Evolutionary conservation across 2,797 vertebrate genomes (phyloP).

Genomic region (Decapterus maruadsi): DNA sequence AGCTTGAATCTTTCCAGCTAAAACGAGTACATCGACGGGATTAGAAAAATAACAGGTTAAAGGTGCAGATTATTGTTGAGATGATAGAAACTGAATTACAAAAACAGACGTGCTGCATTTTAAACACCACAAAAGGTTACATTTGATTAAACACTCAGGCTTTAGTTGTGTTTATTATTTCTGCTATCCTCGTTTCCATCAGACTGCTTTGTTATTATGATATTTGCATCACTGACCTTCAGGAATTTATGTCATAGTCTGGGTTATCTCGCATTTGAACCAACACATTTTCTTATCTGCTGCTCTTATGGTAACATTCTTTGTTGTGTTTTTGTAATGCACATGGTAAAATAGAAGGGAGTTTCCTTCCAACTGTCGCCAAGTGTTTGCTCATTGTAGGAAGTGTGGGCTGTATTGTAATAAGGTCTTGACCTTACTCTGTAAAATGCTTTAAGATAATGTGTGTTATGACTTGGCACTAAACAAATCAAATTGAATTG

Average conservation of each 20-base stretch:
- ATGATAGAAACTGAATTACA: background rate
- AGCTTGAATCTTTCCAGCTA: slow-evolving; percentile 11
- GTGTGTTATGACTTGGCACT: too few relatives aligned
- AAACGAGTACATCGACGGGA: slow-evolving; percentile 18
- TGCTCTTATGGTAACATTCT: background rate
- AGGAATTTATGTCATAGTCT: background rate
- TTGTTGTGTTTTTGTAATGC: background rate
- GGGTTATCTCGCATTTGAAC: background rate
- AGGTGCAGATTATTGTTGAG: slow-evolving; percentile 3
- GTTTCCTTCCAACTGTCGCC: too few relatives aligned
- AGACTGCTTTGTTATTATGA: background rate
- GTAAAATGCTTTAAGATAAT: too few relatives aligned
- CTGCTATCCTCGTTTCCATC: background rate
- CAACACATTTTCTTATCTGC: background rate
- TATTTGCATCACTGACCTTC: background rate
- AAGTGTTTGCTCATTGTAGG: too few relatives aligned
- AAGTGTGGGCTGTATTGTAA: too few relatives aligned
- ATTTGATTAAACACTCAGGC: background rate
- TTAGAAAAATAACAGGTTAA: background rate
- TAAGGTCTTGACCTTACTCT: too few relatives aligned
- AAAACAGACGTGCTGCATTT: slow-evolving; percentile 5
- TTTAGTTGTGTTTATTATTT: background rate
- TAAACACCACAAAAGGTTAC: background rate
- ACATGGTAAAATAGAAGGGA: background rate
- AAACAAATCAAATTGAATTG: too few relatives aligned